phyloP scores from a whole-genome alignment of 1,140 invertebrate species.

The Homalodisca vitripennis region DNA sequence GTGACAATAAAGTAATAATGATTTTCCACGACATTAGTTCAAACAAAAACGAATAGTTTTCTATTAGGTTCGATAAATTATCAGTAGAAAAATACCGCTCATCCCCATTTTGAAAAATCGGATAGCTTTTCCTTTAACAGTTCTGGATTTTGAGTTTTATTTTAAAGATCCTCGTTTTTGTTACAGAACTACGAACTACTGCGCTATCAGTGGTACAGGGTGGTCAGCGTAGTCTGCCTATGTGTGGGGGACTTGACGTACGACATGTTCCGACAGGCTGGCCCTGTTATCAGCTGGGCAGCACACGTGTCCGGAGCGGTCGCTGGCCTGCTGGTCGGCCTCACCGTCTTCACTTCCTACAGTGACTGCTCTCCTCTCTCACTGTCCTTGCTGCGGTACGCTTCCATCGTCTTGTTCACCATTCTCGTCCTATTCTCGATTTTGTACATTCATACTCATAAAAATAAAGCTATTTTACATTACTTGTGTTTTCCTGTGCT shows the following conservation, averaged over 20 bases:
- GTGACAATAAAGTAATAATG: no score
- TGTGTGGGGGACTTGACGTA: conserved; percentile 57
- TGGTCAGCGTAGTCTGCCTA: conserved; percentile 59
- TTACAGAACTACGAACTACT: conserved; percentile 59
- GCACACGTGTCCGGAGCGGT: conserved; percentile 79
- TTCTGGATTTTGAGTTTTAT: no score
- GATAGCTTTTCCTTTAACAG: no score
- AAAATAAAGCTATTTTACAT: conserved; percentile 4
- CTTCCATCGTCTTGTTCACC: background rate
- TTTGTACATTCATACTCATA: conserved; percentile 4
- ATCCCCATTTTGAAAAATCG: no score
- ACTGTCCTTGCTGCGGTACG: background rate
- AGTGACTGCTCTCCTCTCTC: background rate
- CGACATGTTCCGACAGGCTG: conserved; percentile 51
- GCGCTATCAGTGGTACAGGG: conserved; percentile 57
- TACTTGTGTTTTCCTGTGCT: background rate
- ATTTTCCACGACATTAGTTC: no score
- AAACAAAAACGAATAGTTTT: no score
- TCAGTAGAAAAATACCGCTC: no score
- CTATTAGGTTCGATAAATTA: no score
- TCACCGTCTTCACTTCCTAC: conserved; percentile 44
- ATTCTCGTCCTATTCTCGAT: background rate
- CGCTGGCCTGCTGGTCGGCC: conserved; percentile 57
- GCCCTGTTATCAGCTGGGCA: conserved; percentile 67
- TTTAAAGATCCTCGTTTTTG: no score